Base-by-base conservation (phyloP, 2,888 invertebrate genomes). In the Idaea dimidiata region DNA sequence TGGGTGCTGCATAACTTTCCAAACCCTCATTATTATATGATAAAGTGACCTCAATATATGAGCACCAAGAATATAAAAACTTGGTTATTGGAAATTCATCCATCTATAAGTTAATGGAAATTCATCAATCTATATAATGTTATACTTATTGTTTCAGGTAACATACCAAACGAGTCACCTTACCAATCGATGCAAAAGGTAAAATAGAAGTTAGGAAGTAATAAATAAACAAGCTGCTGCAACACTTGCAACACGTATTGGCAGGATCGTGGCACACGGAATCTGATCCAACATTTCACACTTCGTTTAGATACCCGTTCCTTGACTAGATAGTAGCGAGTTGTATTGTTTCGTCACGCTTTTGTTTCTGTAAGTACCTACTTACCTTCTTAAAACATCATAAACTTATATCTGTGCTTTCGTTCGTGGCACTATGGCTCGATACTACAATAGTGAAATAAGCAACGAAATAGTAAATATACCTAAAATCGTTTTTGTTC, bases 231-330 rank as follows among this genome's bases (percentile, higher is more conserved):
- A 56, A 56, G 18, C 17, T 56, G 56, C 17, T 18, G 18, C 56
- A 56, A 56, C 18, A 56, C 14, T 14, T 18, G 18, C 56, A 56
- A 56, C 56, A 56, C 18, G 56, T 56, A 18, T 56, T 56, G 43
- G 43, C 18, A 54, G 17, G 56, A 17, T 56, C 56, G 56, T 56
- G 56, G 17, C 56, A 17, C 56, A 56, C 56, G 56, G 56, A 56
- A 17, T 17, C 56, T 17, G 56, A 56, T 10, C 56, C 56, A 56
- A 56, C 43, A 43, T 43, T 43, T 43, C 43, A 43, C 43, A 43
- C 43, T 43, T 43, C 43, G 43, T 43, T 43, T 43, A 43, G 43
- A 43, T 43, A 43, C 43, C 14, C 43, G 43, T 43, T 43, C 43
- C 43, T 43, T 43, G 43, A 43, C 43, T 43, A 43, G 43, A 43